phyloP scores from a whole-genome alignment of 2,113 vertebrate species.

The Ctenodactylus gundi region DNA sequence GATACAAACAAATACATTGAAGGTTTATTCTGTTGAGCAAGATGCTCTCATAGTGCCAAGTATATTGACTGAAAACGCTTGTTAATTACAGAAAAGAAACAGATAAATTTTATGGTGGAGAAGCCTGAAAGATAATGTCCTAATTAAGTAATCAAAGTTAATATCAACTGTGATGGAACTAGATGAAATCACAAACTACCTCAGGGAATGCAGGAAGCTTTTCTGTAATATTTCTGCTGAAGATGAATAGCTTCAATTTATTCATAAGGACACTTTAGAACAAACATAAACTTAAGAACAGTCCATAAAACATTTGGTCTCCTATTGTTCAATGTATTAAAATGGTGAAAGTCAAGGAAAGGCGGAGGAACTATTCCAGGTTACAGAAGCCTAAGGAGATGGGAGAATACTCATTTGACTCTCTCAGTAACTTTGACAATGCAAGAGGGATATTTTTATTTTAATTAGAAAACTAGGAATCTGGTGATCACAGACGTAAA shows the following conservation, averaged over 20 bases:
- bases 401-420: background rate
- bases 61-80: background rate
- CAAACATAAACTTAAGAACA: background rate
- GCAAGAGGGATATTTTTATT: background rate
- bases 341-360: background rate
- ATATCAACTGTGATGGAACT: background rate
- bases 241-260: background rate
- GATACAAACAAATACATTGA: background rate
- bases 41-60: background rate
- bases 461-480: background rate
- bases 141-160: conserved; percentile 5
- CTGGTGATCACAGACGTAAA: background rate
- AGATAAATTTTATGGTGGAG: background rate
- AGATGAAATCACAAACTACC: background rate
- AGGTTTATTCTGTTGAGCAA: background rate
- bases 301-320: background rate
- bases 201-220: background rate
- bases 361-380: background rate
- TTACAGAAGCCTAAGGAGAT: background rate
- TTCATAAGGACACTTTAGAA: background rate
- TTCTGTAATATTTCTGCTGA: background rate
- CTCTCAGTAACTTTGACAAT: background rate
- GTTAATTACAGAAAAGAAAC: background rate
- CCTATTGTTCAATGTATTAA: background rate
- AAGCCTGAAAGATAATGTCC: background rate